Base-by-base conservation (phyloP, 1,140 invertebrate species). In the Penaeus japonicus region DNA sequence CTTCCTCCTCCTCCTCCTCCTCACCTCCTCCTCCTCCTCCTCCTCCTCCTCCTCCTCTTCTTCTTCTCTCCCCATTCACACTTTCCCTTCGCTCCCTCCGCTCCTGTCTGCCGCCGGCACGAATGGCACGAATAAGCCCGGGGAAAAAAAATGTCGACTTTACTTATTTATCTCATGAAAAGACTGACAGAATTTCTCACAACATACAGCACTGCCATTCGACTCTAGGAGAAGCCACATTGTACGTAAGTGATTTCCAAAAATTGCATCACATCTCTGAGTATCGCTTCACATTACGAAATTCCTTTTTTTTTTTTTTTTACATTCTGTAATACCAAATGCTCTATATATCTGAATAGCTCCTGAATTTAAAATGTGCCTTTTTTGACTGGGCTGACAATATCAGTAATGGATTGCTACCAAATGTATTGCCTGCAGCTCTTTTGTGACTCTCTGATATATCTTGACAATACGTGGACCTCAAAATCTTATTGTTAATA, bases 331-430 rank as follows among this genome's bases (percentile, higher is more conserved):
- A 73, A 73, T 73, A 73, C 70, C 70, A 73, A 73, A 73, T 73
- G 70, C 70, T 73, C 70, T 73, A 73, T 73, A 73, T 73, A 73
- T 73, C 70, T 73, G 70, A 73, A 73, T 73, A 73, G 70, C 70
- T 73, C 70, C 35, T 73, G 70, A 73, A 73, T 73, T 73, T 73
- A 73, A 73, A 73, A 73, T 73, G 70, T 73, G 70, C 35, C 70
- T 73, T 73, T 65, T 73, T 73, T 73, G 70, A 73, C 70, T 73
- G 70, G 70, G 27, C 70, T 73, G 70, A 73, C 70, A 73, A 73
- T 73, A 73, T 73, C 70, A 73, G 70, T 73, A 73, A 73, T 73
- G 70, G 70, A 73, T 73, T 73, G 70, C 70, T 73, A 32, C 70
- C 70, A 73, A 73, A 73, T 73, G 70, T 73, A 73, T 73, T 73